Evolutionary conservation across 2,888 invertebrate species (phyloP).

Genomic region (Escarpia spicata): DNA sequence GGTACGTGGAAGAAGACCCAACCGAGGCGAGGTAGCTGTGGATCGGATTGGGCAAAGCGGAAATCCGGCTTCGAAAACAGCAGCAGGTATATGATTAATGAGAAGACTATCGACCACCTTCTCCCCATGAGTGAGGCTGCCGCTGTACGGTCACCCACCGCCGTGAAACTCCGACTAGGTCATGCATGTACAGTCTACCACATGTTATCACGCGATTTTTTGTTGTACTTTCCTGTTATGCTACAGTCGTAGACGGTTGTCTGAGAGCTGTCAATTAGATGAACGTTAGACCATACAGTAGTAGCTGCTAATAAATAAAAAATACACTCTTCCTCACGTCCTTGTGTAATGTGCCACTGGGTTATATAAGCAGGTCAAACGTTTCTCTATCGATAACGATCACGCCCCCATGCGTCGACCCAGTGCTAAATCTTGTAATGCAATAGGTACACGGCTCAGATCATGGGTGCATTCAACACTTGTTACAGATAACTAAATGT

Average conservation of each 20-base stretch:
- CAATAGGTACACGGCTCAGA: too few species aligned
- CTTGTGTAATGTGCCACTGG: background rate
- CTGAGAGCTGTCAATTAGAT: background rate
- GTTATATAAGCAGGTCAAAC: background rate
- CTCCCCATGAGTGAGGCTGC: background rate
- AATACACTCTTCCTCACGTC: background rate
- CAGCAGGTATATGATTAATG: background rate
- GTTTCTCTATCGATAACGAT: too few species aligned
- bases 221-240: background rate
- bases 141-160: background rate
- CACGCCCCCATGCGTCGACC: too few species aligned
- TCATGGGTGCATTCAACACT: too few species aligned
- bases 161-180: background rate
- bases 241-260: background rate
- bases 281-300: background rate
- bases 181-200: background rate
- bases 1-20: conserved; percentile 8
- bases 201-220: background rate
- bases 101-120: conserved; percentile 12
- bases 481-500: too few species aligned
- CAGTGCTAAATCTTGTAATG: too few species aligned
- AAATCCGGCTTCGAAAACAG: background rate
- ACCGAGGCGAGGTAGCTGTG: background rate
- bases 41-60: background rate
- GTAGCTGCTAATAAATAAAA: background rate